Evolutionary conservation across 2,113 vertebrate species (phyloP).

Genomic region (Camelus dromedarius): DNA sequence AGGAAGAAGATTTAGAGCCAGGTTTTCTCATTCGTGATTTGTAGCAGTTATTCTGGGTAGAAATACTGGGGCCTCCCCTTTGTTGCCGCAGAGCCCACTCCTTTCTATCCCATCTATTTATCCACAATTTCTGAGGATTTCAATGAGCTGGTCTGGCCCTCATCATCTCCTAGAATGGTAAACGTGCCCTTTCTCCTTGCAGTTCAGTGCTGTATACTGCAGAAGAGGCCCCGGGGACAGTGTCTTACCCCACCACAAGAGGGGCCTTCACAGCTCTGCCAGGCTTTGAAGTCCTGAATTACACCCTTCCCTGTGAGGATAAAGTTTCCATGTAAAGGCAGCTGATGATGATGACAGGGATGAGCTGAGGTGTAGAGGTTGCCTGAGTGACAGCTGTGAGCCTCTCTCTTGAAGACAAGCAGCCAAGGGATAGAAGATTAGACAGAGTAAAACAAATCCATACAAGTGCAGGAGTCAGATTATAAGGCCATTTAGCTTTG

Average conservation of each 20-base stretch:
- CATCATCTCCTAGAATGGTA: neutral
- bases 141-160: neutral
- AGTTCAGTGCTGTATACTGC: neutral
- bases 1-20: neutral
- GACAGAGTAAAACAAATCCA: neutral
- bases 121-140: neutral
- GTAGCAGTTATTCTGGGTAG: neutral
- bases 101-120: neutral
- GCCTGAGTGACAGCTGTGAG: slow-evolving; percentile 1
- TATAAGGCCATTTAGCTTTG: neutral
- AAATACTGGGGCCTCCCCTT: neutral
- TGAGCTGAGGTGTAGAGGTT: neutral
- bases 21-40: neutral
- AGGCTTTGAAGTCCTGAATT: neutral
- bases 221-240: neutral
- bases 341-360: neutral
- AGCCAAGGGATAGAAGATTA: neutral
- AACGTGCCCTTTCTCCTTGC: neutral
- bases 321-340: neutral
- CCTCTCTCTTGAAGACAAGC: neutral
- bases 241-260: neutral
- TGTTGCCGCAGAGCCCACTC: neutral
- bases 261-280: neutral
- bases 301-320: neutral
- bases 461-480: neutral